phyloP scores from a whole-genome alignment of 2,113 vertebrate species.

The Dinomys branickii region DNA sequence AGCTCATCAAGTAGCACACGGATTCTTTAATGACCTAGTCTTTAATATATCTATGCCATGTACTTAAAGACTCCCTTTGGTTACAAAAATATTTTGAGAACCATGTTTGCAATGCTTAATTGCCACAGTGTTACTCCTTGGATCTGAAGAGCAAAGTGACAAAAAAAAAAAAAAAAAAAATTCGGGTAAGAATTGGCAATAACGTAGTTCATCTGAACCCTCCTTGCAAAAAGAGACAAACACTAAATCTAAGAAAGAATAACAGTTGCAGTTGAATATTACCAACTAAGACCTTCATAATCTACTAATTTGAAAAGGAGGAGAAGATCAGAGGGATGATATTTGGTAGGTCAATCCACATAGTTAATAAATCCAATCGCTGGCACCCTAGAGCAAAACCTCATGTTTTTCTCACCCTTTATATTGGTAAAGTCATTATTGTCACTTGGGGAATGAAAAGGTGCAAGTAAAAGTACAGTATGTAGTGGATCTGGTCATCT shows the following conservation, averaged over 20 bases:
- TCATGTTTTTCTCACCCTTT: not conserved
- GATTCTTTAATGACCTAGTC: slow-evolving; percentile 69
- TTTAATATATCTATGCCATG: slow-evolving; percentile 67
- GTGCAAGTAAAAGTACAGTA: not conserved
- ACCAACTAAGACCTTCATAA: accelerated
- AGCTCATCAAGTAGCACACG: slow-evolving; percentile 80
- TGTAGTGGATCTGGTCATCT: not conserved
- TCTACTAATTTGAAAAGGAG: not conserved
- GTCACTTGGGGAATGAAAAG: not conserved
- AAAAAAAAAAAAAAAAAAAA: not conserved
- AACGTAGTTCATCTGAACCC: not conserved
- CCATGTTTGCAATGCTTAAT: not conserved
- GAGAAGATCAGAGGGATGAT: not conserved
- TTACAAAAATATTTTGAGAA: slow-evolving; percentile 54
- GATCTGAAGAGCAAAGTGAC: not conserved
- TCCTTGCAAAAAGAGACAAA: not conserved
- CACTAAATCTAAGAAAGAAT: not conserved
- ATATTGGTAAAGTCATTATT: not conserved
- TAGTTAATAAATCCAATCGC: not conserved
- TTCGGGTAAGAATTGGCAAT: not conserved
- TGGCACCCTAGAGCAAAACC: not conserved
- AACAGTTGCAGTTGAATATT: not conserved
- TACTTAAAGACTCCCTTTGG: slow-evolving; percentile 34
- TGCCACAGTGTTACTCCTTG: not conserved
- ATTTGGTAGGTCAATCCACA: not conserved